Base-by-base conservation (phyloP, 2,888 invertebrate genomes). In the Congeria kusceri region DNA sequence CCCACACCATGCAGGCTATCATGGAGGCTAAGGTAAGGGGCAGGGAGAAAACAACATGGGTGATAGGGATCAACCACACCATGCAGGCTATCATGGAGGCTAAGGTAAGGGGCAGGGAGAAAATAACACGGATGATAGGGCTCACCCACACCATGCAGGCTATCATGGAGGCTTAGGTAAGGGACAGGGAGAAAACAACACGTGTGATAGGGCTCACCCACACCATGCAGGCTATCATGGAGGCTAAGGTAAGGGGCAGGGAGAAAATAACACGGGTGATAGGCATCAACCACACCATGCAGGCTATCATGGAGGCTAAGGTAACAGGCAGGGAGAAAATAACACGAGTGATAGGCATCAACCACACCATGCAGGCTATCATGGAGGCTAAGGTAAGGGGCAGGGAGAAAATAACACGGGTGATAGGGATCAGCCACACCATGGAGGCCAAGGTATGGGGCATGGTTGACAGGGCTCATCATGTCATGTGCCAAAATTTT, bases 241-340 rank as follows among this genome's bases (percentile, higher is more conserved):
- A 93, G 70, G 91, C 91, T 29, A 92, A 92, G 91, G 92, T 93
- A 53, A 1, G 39, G 39, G 11, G 15, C 3, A 39, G 9, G 39
- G 39, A 7, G 32, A n/a, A n/a, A n/a, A n/a, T n/a, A n/a, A n/a
- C n/a, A n/a, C n/a, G n/a, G n/a, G n/a, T n/a, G n/a, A n/a, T n/a
- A n/a, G n/a, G n/a, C n/a, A n/a, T n/a, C n/a, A n/a, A n/a, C n/a
- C 92, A 89, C 75, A 89, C 91, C 57, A 87, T 92, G 83, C 91
- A 91, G 80, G 90, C 92, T 46, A 87, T 92, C 68, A 80, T 93
- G 47, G 93, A 93, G 70, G 91, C 91, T 29, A 92, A 92, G 91
- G 92, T 93, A 53, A n/a, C n/a, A 1, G 39, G 39, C n/a, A n/a
- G n/a, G n/a, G n/a, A n/a, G n/a, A n/a, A n/a, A n/a, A n/a, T n/a